phyloP scores from a whole-genome alignment of 2,113 vertebrate genomes.

The Petrocephalus microphthalmus region DNA sequence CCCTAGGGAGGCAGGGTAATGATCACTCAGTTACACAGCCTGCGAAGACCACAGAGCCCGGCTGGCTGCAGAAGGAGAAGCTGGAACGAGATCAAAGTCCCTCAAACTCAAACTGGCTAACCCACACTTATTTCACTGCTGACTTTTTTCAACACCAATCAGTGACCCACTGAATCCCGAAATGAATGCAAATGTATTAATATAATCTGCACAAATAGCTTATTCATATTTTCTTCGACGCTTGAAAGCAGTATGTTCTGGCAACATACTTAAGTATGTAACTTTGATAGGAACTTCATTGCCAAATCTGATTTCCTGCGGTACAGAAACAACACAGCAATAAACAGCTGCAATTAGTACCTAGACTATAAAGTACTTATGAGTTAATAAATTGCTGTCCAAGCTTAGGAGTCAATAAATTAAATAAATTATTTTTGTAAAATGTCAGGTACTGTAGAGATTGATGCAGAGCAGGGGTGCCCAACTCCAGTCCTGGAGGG shows the following conservation, averaged over 20 bases:
- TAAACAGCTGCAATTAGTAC: background rate
- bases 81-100: background rate
- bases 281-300: background rate
- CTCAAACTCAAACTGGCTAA: background rate
- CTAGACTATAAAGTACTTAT: background rate
- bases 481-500: no score
- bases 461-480: background rate
- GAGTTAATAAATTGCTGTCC: background rate
- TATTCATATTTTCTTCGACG: background rate
- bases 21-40: background rate
- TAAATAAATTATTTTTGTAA: background rate
- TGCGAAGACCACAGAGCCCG: background rate
- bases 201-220: background rate
- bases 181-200: background rate
- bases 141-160: background rate
- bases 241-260: background rate
- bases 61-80: background rate
- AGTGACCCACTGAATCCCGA: background rate
- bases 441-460: background rate
- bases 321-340: background rate
- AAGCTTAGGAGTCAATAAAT: background rate
- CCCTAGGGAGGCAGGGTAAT: conserved; percentile 38
- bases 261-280: background rate
- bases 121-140: background rate
- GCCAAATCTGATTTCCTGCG: background rate